A percentile compares a stretch with the other conserved stretches of the same genome.
Evolutionary conservation across 1,140 invertebrate species (phyloP).

Genomic region (Cardiocondyla obscurior): DNA sequence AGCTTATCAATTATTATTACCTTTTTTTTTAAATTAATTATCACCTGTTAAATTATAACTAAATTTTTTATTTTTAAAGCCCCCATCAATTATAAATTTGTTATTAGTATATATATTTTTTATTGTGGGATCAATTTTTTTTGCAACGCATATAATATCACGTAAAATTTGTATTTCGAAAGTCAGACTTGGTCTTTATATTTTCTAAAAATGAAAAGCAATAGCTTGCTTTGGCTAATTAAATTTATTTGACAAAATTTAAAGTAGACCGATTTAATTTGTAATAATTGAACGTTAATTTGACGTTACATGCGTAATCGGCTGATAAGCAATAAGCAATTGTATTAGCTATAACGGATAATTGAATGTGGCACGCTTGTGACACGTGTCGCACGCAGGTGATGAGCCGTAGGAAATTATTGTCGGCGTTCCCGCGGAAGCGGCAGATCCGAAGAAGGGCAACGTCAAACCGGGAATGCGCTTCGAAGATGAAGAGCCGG

Average conservation of each 20-base stretch:
- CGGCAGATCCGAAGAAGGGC: slow-evolving; percentile 8
- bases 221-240: background rate
- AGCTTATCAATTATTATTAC: background rate
- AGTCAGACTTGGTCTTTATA: background rate
- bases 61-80: too few relatives aligned
- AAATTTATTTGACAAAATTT: background rate
- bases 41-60: too few relatives aligned
- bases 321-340: slow-evolving; percentile 22
- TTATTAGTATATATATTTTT: too few relatives aligned
- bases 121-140: background rate
- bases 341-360: slow-evolving; percentile 31
- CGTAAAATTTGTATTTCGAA: background rate
- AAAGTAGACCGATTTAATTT: background rate
- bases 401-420: slow-evolving; percentile 23
- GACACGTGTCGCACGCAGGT: slow-evolving; percentile 25
- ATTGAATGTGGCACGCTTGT: slow-evolving; percentile 16
- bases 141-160: background rate
- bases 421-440: slow-evolving; percentile 12
- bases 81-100: too few relatives aligned
- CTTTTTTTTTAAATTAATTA: too few relatives aligned
- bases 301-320: background rate
- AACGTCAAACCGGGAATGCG: background rate
- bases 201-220: background rate
- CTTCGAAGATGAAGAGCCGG: background rate
- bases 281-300: slow-evolving; percentile 12